phyloP scores from a whole-genome alignment of 2,888 invertebrate genomes.

The Piscicola geometra region DNA sequence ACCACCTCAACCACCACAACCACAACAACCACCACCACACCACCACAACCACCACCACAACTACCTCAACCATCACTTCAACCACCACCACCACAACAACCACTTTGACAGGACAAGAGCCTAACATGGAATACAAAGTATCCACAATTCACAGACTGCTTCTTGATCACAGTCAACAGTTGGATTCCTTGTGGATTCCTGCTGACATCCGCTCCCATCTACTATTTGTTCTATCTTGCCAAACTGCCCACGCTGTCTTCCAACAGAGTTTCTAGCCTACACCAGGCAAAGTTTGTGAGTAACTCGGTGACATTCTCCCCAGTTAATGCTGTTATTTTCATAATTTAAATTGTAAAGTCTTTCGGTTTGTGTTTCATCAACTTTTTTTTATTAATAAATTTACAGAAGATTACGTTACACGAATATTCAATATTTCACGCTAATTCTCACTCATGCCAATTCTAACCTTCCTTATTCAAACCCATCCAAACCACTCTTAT shows the following conservation, averaged over 20 bases:
- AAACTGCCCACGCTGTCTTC: slow-evolving; percentile 1
- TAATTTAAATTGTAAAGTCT: no score
- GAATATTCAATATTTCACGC: no score
- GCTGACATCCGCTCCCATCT: slow-evolving; percentile 69
- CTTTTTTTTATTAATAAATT: no score
- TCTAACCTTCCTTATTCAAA: no score
- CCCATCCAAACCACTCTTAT: no score
- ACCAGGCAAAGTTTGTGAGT: slow-evolving; percentile 50
- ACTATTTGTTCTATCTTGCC: slow-evolving; percentile 39
- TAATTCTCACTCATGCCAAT: no score
- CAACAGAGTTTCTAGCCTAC: slow-evolving; percentile 42
- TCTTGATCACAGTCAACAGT: slow-evolving; percentile 80
- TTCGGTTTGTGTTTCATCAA: no score
- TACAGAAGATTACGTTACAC: no score
- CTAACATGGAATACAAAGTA: slow-evolving; percentile 43
- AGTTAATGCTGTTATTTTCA: no score
- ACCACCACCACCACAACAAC: not conserved
- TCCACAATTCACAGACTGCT: slow-evolving; percentile 83
- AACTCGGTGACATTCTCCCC: no score
- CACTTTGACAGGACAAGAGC: slow-evolving; percentile 37
- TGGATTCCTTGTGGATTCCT: slow-evolving; percentile 84
- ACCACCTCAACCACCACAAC: no score
- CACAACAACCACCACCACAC: not conserved
- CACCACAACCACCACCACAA: not conserved
- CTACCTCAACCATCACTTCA: no score